Base-by-base conservation (phyloP, 2,888 invertebrate species). In the Eudemis profundana region DNA sequence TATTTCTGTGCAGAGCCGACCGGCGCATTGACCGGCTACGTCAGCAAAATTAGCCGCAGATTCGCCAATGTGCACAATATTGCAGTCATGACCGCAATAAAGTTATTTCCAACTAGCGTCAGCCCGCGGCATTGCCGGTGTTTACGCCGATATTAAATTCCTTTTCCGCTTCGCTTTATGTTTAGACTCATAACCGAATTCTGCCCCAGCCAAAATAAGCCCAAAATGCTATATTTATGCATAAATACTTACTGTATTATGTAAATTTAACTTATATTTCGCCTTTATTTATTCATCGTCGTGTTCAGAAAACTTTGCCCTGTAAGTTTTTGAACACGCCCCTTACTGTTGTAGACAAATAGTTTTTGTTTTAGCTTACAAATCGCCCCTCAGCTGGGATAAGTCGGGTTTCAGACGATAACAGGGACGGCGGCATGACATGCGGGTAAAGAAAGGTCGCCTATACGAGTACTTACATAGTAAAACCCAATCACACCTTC, bases 21-120 rank as follows among this genome's bases (percentile, higher is more conserved):
- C 69, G 78, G 89, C 88, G 83, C 89, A 89, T 81, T 89, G 90
- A 90, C 88, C 90, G 86, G 56, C 70, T 72, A 74, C 74, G 72
- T 72, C 77, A 74, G 81, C 86, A 86, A 87, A 87, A 85, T 89
- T 89, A 90, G 89, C 81, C 70, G 70, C 76, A 75, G 74, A 83
- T 82, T 84, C 77, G 77, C 84, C 74, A 80, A 78, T 76, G 77
- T 82, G 78, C 79, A 82, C 75, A 75, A 70, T 82, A 84, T 77
- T 71, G 79, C 85, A 79, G 79, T 80, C 81, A 79, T 78, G 81
- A 85, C 75, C 85, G 84, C 83, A 82, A 70, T 70, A 66, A 81
- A 83, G 77, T 77, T 86, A 86, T 84, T 82, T 81, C 77, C 77
- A 79, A 46, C 65, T 60, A 65, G 17, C 47, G 21, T 40, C 40